These are phyloP conservation scores for Choreutis nemorana DNA, from an alignment of 2,888 invertebrate species.

Conservation along the genomic window DNA sequence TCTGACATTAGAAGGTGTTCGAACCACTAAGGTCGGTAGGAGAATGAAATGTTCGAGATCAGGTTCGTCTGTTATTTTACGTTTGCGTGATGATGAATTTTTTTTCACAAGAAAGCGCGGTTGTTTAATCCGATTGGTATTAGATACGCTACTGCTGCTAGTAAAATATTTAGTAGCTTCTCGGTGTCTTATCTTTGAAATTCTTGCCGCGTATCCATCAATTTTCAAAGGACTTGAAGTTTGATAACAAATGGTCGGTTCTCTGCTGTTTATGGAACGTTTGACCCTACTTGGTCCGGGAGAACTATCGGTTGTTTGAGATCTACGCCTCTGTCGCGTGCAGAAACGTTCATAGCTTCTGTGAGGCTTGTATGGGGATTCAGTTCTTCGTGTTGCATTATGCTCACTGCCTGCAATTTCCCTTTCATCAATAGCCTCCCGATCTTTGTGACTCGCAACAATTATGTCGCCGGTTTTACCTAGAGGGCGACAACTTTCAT, in stretches of 20 bases:
- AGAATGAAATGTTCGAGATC: conserved; percentile 50
- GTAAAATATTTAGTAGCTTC: conserved; percentile 15
- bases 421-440: conserved; percentile 24
- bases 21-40: conserved; percentile 47
- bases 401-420: conserved; percentile 29
- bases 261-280: conserved; percentile 22
- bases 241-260: conserved; percentile 43
- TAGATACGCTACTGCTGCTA: conserved; percentile 29
- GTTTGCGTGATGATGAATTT: conserved; percentile 30
- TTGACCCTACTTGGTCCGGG: conserved; percentile 43
- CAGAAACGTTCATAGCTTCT: conserved; percentile 34
- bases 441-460: conserved; percentile 52
- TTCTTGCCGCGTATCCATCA: conserved; percentile 11
- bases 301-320: conserved; percentile 26
- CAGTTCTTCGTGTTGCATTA: conserved; percentile 25
- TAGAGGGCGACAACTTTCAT: conserved; percentile 42
- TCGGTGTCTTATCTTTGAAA: conserved; percentile 9
- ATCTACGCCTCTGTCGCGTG: conserved; percentile 18
- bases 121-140: conserved; percentile 20
- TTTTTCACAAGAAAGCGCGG: conserved; percentile 43
- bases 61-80: conserved; percentile 28
- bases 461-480: conserved; percentile 59
- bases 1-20: conserved; percentile 50
- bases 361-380: conserved; percentile 21
- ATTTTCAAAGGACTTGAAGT: conserved; percentile 23